Base-by-base conservation (phyloP, 2,113 vertebrate genomes). In the Nanger granti region DNA sequence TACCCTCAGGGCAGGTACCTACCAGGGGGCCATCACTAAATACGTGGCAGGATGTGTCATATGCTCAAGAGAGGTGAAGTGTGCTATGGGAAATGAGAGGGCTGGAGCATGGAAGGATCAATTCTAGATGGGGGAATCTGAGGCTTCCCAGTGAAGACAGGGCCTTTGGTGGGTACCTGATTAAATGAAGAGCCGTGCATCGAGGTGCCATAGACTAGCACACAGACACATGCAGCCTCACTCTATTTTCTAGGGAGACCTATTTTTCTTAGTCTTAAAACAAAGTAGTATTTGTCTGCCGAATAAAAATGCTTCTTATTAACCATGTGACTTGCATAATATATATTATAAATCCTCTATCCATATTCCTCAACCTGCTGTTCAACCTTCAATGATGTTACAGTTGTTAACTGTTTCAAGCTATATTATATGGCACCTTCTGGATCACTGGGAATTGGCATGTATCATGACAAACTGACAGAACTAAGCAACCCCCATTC, bases 261-360 rank as follows among this genome's bases (percentile, higher is more conserved):
- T 55, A 8, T 55, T 64, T 76, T 49, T 83, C 55, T 88, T 14
- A 87, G 26, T 76, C 86, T 85, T 66, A 90, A 96, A 87, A 95
- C 7, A 29, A 84, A 55, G 34, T 8, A 83, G 69, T 37, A 69
- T 62, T 62, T 79, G 29, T 5, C 62, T 47, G 34, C 37, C 18
- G 24, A 94, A 93, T 60, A 62, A 76, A 90, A 93, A 84, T 6
- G 28, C 1, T 87, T 54, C 1, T 83, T 59, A 89, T 83, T 79
- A 95, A 73, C 41, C 55, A 93, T 31, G 83, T 41, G 41, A 54
- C 41, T 89, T 41, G 54, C 15, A 55, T 6, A 62, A 47, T 29
- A 69, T 20, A 76, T 7, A 55, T 55, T 34, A 60, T 22, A 93
- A 62, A 87, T n/a, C 69, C 17, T 55, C 34, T 54, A 26, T 34